Conservation (phyloP, 37 sponge, comb jelly and placozoan genomes). For the Hexactinellida sp. region DNA sequence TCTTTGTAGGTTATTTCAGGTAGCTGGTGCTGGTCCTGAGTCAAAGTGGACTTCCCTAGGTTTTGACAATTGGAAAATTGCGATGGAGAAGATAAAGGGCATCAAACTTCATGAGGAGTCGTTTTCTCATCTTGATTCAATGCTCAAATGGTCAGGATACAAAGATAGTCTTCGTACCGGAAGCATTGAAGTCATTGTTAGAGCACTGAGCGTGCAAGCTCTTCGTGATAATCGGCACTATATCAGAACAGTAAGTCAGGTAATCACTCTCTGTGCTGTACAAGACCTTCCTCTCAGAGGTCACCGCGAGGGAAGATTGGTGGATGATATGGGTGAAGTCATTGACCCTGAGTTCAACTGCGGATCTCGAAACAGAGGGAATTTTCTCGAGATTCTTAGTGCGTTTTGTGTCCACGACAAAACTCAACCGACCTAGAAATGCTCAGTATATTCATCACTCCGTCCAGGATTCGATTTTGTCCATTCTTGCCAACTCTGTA, state of each 20-base stretch:
- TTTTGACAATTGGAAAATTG: neutral
- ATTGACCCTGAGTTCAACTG: neutral
- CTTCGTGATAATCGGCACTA: neutral
- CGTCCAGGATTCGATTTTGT: neutral
- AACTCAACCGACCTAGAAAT: neutral
- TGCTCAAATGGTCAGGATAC: neutral
- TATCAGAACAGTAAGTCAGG: neutral
- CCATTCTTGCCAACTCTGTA: neutral
- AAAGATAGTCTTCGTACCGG: neutral
- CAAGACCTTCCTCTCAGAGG: neutral
- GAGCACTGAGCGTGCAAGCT: neutral
- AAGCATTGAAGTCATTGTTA: neutral
- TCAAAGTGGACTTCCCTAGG: neutral
- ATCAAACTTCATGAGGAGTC: neutral
- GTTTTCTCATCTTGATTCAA: neutral
- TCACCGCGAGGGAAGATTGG: neutral
- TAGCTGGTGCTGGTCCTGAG: neutral
- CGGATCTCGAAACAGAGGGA: conserved; percentile 13
- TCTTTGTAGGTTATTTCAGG: neutral
- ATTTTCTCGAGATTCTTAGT: neutral
- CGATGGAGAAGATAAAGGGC: neutral
- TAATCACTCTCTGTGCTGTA: neutral
- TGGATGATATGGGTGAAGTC: neutral
- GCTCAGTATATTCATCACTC: conserved; percentile 6
- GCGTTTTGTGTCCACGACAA: neutral